Percentiles rank a stretch among this genome's conserved stretches.
Conservation (phyloP, 1,140 invertebrate genomes). For the Lepidurus packardi region DNA sequence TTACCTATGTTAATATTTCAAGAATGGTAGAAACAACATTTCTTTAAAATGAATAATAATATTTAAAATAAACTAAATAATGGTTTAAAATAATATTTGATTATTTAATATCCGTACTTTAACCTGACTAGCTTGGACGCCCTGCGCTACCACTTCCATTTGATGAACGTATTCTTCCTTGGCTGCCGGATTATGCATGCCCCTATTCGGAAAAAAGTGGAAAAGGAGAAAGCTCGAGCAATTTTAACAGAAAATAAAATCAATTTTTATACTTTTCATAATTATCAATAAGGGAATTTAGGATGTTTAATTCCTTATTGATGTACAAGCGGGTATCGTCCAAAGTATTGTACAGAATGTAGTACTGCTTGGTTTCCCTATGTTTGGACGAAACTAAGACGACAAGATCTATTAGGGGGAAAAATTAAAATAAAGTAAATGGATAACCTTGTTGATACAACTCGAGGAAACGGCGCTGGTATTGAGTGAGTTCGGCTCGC, state of each 20-base stretch:
- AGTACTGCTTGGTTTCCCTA: constrained; percentile 95
- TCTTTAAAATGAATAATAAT: not conserved
- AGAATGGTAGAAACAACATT: not conserved
- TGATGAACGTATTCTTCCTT: constrained; percentile 83
- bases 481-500: constrained; percentile 85
- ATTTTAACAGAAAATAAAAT: constrained; percentile 32
- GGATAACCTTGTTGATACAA: constrained; percentile 84
- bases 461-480: constrained; percentile 91
- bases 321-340: constrained; percentile 88
- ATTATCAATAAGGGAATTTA: constrained; percentile 91
- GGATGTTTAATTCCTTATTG: constrained; percentile 78
- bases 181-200: constrained; percentile 44
- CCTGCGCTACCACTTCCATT: constrained; percentile 78
- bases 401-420: constrained; percentile 34
- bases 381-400: constrained; percentile 84
- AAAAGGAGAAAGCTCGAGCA: constrained; percentile 30
- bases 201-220: constrained; percentile 41
- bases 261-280: constrained; percentile 70
- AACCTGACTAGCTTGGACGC: constrained; percentile 69
- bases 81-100: constrained; percentile 16
- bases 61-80: constrained; percentile 38
- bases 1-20: constrained; percentile 24
- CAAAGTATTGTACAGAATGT: constrained; percentile 91
- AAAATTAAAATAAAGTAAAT: constrained; percentile 29
- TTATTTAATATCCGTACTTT: constrained; percentile 53